Conservation (phyloP, 2,113 vertebrate species). For the Cariama cristata region DNA sequence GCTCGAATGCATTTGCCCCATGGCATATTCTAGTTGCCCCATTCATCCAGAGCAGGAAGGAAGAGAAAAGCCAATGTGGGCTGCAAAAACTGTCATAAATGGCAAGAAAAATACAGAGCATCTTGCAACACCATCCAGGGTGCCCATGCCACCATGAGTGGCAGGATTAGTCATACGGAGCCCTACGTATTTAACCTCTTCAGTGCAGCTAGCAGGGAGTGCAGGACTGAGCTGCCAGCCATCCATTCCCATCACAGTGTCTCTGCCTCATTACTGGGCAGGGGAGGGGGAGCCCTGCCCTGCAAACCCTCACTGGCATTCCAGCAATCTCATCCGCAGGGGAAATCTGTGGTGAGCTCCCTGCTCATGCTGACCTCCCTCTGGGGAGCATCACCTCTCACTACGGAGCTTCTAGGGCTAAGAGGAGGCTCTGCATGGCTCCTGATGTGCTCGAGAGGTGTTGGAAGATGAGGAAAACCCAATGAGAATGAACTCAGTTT, state of each 20-base stretch:
- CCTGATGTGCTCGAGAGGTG: background rate
- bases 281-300: background rate
- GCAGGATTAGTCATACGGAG: background rate
- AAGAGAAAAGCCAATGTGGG: background rate
- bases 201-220: background rate
- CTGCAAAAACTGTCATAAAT: background rate
- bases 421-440: background rate
- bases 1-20: accelerated
- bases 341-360: background rate
- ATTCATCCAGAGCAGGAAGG: background rate
- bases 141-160: background rate
- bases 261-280: background rate
- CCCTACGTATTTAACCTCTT: background rate
- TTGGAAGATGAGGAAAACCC: background rate
- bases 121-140: background rate
- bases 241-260: background rate
- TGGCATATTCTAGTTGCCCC: background rate
- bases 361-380: background rate
- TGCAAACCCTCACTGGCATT: background rate
- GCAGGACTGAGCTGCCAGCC: background rate
- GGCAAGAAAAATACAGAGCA: background rate
- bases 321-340: background rate
- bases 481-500: background rate
- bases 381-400: background rate
- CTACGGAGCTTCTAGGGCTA: background rate